Base-by-base conservation (phyloP, 2,888 invertebrate genomes). In the Ornithoptera priamus region DNA sequence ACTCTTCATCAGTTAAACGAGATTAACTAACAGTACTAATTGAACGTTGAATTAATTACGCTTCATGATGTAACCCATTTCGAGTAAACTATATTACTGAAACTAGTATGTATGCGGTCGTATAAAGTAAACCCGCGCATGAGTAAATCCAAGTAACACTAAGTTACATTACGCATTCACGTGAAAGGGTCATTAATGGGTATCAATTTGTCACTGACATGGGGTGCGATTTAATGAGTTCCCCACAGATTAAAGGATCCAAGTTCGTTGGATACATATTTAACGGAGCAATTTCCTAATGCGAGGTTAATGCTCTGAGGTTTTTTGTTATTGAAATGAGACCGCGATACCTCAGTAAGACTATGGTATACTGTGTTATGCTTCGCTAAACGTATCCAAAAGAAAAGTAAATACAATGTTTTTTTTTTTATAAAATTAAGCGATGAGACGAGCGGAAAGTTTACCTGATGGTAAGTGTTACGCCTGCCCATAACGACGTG, bases 131-230 rank as follows among this genome's bases (percentile, higher is more conserved):
- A 56, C 20, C 56, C 18, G 20, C 59, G 59, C 57, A 63, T 7
- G 50, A 4, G 62, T 50, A 68, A 68, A 46, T 59, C 58, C 20
- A 63, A n/a, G 50, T 46, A 63, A 63, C 68, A 63, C 50, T 68
- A 56, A 56, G n/a, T 56, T 63, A 68, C 62, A 42, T 68, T 68
- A 63, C 18, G 63, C 58, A 69, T 65, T 65, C 66, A 58, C 59
- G 57, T 69, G 62, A 69, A 69, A 69, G 69, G 69, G 69, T 69
- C 69, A 69, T 69, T 69, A 69, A 65, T 69, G 69, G 42, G 65
- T 57, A 69, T 56, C 69, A 69, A 69, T 65, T 69, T 65, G 69
- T 69, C 69, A 69, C 62, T 66, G 69, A 68, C 69, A 62, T 42
- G 58, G 65, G 42, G 61, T 46, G 56, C 69, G 17, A 61, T 69